Conservation (phyloP, 2,113 vertebrate genomes). For the Xiphophorus hellerii region DNA sequence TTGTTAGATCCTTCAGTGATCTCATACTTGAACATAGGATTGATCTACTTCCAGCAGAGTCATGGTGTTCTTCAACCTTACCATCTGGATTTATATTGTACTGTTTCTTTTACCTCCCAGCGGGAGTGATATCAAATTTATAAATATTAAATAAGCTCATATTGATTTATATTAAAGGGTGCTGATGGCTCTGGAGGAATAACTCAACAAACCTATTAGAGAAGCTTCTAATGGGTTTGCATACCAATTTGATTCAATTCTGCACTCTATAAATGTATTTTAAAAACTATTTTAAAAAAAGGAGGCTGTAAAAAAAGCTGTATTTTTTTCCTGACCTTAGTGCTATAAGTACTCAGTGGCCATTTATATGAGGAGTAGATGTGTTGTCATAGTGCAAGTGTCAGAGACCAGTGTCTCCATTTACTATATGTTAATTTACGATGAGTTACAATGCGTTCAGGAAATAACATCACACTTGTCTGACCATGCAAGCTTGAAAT, state of each 20-base stretch:
- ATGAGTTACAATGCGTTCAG: background rate
- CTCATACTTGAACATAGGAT: conserved; percentile 41
- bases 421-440: too few relatives aligned
- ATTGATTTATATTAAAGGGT: background rate
- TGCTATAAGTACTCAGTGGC: too few relatives aligned
- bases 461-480: background rate
- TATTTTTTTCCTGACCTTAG: too few relatives aligned
- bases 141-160: background rate
- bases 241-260: background rate
- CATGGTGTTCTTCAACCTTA: conserved; percentile 16
- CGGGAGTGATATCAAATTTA: conserved; percentile 4
- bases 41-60: conserved; percentile 51
- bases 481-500: background rate
- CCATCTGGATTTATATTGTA: conserved; percentile 6
- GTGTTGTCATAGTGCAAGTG: too few relatives aligned
- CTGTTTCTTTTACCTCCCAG: background rate
- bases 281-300: background rate
- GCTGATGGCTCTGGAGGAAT: conserved; percentile 43
- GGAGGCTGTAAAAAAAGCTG: too few relatives aligned
- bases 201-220: conserved; percentile 1
- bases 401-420: too few relatives aligned
- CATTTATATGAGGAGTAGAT: too few relatives aligned
- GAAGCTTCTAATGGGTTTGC: background rate
- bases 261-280: background rate
- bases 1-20: conserved; percentile 33